Conservation (phyloP, 2,888 invertebrate species). For the Lithodes maja region DNA sequence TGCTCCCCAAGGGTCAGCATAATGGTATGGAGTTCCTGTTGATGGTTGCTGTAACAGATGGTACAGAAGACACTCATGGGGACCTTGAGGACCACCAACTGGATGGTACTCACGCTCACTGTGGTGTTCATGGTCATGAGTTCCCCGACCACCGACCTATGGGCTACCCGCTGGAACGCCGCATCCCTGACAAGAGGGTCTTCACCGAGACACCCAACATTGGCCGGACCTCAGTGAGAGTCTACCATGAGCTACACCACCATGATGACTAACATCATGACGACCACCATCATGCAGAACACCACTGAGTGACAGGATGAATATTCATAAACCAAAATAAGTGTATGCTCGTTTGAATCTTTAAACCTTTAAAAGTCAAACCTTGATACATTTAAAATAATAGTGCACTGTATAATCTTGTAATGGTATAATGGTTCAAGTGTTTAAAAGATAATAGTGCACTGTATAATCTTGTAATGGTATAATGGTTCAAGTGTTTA, state of each 20-base stretch:
- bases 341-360: too few relatives aligned
- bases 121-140: constrained; percentile 77
- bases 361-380: too few relatives aligned
- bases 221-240: constrained; percentile 60
- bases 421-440: too few relatives aligned
- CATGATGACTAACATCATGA: neutral
- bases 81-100: constrained; percentile 67
- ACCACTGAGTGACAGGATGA: neutral
- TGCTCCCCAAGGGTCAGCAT: constrained; percentile 71
- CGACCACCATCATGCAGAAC: neutral
- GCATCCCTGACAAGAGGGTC: constrained; percentile 56
- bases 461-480: too few relatives aligned
- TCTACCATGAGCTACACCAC: constrained; percentile 49
- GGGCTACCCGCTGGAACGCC: constrained; percentile 88
- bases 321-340: too few relatives aligned
- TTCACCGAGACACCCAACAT: constrained; percentile 65
- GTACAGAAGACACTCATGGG: constrained; percentile 22
- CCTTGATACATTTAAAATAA: too few relatives aligned
- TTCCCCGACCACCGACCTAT: constrained; percentile 83
- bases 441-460: too few relatives aligned
- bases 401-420: too few relatives aligned
- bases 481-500: too few relatives aligned
- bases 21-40: constrained; percentile 70
- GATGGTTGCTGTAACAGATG: constrained; percentile 71
- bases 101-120: constrained; percentile 75